Base-by-base conservation (phyloP, 2,888 invertebrate genomes). In the Archaeoteleia sp. region DNA sequence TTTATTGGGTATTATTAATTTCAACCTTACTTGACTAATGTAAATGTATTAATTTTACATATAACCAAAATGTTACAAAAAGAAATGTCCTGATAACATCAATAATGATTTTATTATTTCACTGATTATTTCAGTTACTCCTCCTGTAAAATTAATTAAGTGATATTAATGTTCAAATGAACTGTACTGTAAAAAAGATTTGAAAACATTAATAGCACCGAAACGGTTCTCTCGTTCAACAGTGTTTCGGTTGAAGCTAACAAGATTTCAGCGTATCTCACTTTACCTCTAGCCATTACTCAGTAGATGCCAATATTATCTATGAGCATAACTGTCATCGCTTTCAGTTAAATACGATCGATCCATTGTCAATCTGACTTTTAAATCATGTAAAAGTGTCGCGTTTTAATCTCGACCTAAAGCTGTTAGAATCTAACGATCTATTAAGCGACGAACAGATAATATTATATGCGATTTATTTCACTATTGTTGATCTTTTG, bases 261-360 rank as follows among this genome's bases (percentile, higher is more conserved):
- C 12, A 9, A 32, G 32, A 32, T 32, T 10, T 2, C 2, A 32
- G 12, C 32, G 2, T 32, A 32, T 32, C 15, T 29, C 29, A 9
- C 29, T 8, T 29, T 29, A 29, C 8, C 29, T 29, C 5, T 8
- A n/a, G 29, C 8, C 46, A 40, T 46, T 61, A 61, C 51, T 61
- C 39, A 43, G 29, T 15, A 14, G n/a, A n/a, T 39, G 51, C 39
- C 60, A 53, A 45, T 61, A 45, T 53, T 61, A 61, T 61, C 53
- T 17, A 20, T n/a, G 32, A 61, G 51, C 29, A 46, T 46, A 61
- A 53, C 37, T 61, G 53, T 53, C 53, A 61, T 53, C 53, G 20
- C 32, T 39, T 27, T 37, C 46, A 61, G 61, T 61, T 61, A 53
- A 53, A 53, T 37, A 37, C 61, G 45, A 53, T 53, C 39, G 53